Percentiles rank a stretch among this genome's conserved stretches.
Evolutionary conservation across 2,113 vertebrate species (phyloP).

Genomic region (Opisthocomus hoazin): DNA sequence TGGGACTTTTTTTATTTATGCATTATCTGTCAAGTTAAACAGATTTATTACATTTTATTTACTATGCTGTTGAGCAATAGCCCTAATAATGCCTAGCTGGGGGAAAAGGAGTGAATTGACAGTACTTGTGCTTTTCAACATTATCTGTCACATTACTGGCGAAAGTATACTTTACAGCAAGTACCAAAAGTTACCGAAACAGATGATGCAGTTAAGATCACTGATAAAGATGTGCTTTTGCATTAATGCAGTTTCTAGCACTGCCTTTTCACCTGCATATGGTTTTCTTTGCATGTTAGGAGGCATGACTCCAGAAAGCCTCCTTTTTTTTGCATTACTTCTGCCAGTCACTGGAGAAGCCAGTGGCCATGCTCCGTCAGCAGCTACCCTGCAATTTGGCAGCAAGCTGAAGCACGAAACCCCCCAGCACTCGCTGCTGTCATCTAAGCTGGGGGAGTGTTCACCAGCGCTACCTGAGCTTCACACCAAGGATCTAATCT

Average conservation of each 20-base stretch:
- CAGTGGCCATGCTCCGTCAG: background rate
- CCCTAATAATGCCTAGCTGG: background rate
- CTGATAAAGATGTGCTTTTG: background rate
- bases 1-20: background rate
- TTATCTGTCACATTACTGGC: background rate
- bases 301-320: background rate
- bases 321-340: background rate
- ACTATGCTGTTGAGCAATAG: background rate
- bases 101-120: background rate
- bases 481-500: background rate
- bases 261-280: background rate
- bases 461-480: background rate
- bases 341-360: background rate
- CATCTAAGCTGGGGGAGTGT: background rate
- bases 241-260: background rate
- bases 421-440: background rate
- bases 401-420: background rate
- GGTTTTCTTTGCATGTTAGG: background rate
- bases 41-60: background rate
- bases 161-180: background rate
- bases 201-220: background rate
- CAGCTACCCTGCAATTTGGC: background rate
- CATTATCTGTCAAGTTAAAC: background rate
- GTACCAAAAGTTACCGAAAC: background rate
- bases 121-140: background rate